These are phyloP conservation scores for Trichopria drosophilae DNA, from an alignment of 2,888 invertebrate genomes.

Conservation along the genomic window DNA sequence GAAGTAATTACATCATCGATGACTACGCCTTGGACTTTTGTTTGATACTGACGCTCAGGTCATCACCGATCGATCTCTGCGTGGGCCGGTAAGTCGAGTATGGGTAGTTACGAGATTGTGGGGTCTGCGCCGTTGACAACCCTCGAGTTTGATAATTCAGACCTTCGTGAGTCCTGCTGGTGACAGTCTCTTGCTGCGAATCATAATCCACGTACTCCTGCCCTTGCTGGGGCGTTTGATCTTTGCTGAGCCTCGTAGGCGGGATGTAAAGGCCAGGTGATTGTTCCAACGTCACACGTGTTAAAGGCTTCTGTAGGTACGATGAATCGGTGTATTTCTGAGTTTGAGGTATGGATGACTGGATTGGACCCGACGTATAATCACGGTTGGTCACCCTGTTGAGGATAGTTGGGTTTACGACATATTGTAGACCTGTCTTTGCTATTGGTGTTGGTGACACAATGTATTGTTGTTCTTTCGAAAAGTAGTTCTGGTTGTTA, in stretches of 20 bases:
- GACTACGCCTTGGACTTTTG: slow-evolving; percentile 39
- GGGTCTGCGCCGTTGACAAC: slow-evolving; percentile 39
- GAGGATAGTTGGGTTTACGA: slow-evolving; percentile 41
- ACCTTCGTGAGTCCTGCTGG: slow-evolving; percentile 34
- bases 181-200: slow-evolving; percentile 25
- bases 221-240: slow-evolving; percentile 26
- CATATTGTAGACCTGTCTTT: slow-evolving; percentile 49
- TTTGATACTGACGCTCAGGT: slow-evolving; percentile 44
- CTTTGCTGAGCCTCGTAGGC: slow-evolving; percentile 34
- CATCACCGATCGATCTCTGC: slow-evolving; percentile 41
- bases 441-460: slow-evolving; percentile 35
- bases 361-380: slow-evolving; percentile 29
- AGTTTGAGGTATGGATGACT: slow-evolving; percentile 25
- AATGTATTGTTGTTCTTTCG: slow-evolving; percentile 25
- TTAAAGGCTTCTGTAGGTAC: slow-evolving; percentile 41
- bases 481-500: slow-evolving; percentile 23
- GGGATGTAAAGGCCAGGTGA: slow-evolving; percentile 44
- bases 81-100: slow-evolving; percentile 45
- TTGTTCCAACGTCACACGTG: slow-evolving; percentile 41
- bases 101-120: slow-evolving; percentile 43
- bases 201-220: slow-evolving; percentile 47
- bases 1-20: slow-evolving; percentile 4
- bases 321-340: slow-evolving; percentile 36
- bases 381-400: slow-evolving; percentile 32
- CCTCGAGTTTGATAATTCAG: slow-evolving; percentile 36